phyloP scores from a whole-genome alignment of 2,797 vertebrate species.

The Brachyalestes nurse region DNA sequence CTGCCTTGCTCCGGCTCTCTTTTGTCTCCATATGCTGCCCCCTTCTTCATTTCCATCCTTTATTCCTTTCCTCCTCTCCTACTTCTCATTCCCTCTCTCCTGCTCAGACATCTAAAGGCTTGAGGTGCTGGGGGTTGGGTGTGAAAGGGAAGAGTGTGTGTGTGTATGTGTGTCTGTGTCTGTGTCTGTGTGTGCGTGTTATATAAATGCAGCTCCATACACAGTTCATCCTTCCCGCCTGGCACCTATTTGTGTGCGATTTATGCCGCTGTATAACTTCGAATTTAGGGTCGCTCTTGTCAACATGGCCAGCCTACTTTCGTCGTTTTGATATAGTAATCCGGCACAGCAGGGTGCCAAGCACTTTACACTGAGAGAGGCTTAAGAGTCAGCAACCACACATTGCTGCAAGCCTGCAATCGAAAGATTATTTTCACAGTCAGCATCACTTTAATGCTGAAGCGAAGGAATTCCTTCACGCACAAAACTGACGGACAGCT shows the following conservation, averaged over 20 bases:
- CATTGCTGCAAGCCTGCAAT: conserved; percentile 4
- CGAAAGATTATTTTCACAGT: conserved; percentile 31
- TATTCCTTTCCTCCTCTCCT: conserved; percentile 52
- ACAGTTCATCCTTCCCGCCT: conserved; percentile 54
- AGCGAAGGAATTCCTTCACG: conserved; percentile 19
- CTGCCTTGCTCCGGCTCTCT: conserved; percentile 42
- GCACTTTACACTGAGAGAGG: conserved; percentile 13
- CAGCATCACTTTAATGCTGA: conserved; percentile 32
- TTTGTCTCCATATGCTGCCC: conserved; percentile 47
- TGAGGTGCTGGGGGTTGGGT: conserved; percentile 69
- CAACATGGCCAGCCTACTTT: conserved; percentile 51
- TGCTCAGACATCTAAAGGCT: conserved; percentile 61
- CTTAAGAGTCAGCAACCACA: conserved; percentile 25
- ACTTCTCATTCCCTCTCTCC: conserved; percentile 56
- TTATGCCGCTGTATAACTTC: conserved; percentile 63
- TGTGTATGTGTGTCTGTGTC: conserved; percentile 17
- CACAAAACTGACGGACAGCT: not conserved
- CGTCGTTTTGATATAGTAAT: conserved; percentile 47
- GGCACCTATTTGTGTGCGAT: conserved; percentile 65
- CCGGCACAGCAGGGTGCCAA: conserved; percentile 2
- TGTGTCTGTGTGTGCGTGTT: conserved; percentile 11
- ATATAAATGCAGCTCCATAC: conserved; percentile 53
- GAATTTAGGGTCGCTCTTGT: conserved; percentile 61
- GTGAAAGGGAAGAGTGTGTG: conserved; percentile 52
- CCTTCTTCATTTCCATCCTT: conserved; percentile 50